Evolutionary conservation across 2,888 invertebrate genomes (phyloP).

Genomic region (Cetonia aurata): DNA sequence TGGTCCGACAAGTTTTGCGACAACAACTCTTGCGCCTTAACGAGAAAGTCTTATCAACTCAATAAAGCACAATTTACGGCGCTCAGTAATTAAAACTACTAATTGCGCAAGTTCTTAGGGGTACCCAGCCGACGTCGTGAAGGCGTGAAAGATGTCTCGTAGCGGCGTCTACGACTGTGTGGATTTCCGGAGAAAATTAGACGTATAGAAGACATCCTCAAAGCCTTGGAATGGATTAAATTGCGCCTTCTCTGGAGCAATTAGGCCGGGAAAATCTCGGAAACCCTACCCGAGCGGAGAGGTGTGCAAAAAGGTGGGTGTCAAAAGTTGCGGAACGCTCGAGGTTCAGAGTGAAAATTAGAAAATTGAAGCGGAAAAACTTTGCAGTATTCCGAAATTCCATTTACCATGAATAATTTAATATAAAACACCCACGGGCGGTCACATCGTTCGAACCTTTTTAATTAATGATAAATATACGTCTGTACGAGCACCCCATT

Average conservation of each 20-base stretch:
- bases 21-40: slow-evolving; percentile 2
- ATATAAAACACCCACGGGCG: too few relatives aligned
- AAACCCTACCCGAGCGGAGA: neutral
- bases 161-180: neutral
- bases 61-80: slow-evolving; percentile 33
- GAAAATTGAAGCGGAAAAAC: too few relatives aligned
- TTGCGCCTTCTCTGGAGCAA: slow-evolving; percentile 5
- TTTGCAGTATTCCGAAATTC: too few relatives aligned
- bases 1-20: neutral
- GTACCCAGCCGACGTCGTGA: neutral
- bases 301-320: too few relatives aligned
- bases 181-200: slow-evolving; percentile 14
- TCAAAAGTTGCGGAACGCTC: too few relatives aligned
- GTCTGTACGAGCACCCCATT: too few relatives aligned
- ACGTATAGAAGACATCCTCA: slow-evolving; percentile 14
- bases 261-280: neutral
- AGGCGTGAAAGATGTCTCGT: slow-evolving; percentile 8
- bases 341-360: too few relatives aligned
- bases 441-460: too few relatives aligned
- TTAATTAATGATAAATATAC: too few relatives aligned
- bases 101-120: slow-evolving; percentile 37
- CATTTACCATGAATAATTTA: too few relatives aligned
- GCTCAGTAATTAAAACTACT: slow-evolving; percentile 36
- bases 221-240: slow-evolving; percentile 15
- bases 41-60: slow-evolving; percentile 35